Base-by-base conservation (phyloP, 2,888 invertebrate genomes). In the Drosophila quinaria region DNA sequence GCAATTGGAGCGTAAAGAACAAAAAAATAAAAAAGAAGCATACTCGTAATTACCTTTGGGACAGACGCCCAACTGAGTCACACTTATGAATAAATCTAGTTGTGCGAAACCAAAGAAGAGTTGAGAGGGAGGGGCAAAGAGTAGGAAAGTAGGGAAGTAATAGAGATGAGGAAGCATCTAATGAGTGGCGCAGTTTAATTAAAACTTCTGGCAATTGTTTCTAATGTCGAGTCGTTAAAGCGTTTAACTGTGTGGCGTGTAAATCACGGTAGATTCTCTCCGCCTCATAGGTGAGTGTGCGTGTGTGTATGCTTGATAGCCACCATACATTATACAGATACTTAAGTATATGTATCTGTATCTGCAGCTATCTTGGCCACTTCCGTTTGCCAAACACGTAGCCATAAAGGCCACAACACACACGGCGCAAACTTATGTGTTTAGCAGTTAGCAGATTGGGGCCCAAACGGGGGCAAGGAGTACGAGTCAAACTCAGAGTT, bases 311-410 rank as follows among this genome's bases (percentile, higher is more conserved):
- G n/a, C 19, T n/a, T 33, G 31, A 19, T n/a, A 50, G 68, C 77
- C 75, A 71, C 62, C 72, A 70, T 50, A 49, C 61, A 80, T 64
- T 63, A 80, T 55, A 80, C 71, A 67, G 80, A 80, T 78, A 71
- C 77, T 71, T 78, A 80, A 71, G 58, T 66, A 64, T 64, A 70
- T 69, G 49, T 68, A 81, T 65, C 65, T 75, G 55, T 62, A 74
- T 55, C 62, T 72, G 60, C 41, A 60, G 62, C 61, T 60, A 64
- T 76, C 65, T 39, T 82, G 87, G 89, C 86, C 87, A 86, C 87
- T 86, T 86, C 90, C 87, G 86, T 81, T 86, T 90, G 86, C 86
- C 84, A 88, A 86, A 90, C 86, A 86, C 86, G 86, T 86, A 86
- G 89, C 90, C 90, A 86, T 88, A 86, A 86, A 90, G 73, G 81